Evolutionary conservation across 2,113 vertebrate species (phyloP), one percentile per base, ranked within the genome.

Genomic region (Aldabrachelys gigantea): DNA sequence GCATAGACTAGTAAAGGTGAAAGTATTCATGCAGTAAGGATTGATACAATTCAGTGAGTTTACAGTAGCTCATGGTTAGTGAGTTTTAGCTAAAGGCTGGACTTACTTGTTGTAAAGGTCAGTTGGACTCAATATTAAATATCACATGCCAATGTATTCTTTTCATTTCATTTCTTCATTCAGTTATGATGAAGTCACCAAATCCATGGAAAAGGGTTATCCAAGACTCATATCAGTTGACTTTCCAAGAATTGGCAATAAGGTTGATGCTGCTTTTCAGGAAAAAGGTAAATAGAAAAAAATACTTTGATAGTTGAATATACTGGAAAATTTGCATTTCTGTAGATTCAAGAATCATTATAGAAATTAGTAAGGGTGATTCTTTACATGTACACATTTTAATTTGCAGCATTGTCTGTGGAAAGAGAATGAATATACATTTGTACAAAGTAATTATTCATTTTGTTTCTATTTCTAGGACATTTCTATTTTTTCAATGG

Each of bases 401-500:
- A 44, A 13, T 14, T 25, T 47, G 3, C 12, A 76, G 11, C 16
- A 85, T 16, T 6, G 85, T 6, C 4, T 53, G 38, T 19, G 14
- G 2, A 72, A 85, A 79, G 92, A 44, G 1, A 4, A 14, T 41
- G 90, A 85, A 86, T 82, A 84, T 2, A 89, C 25, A 82, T 89
- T 90, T 41, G 12, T 92, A 2, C 3, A 5, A 47, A 27, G 22
- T 27, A 24, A 62, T 44, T 38, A 38, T 85, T 81, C 29, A 54
- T 93, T 4, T 94, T 84, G 75, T 92, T 52, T 53, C 47, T 65
- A 49, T 89, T 94, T 97, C 80, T 96, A 99, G 99, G 97, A 79
- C 94, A 94, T 72, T 98, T 98, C 69, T 98, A 99, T 97, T 97
- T 99, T 95, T 99, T 98, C 98, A 98, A 96, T 87, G 99, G 98